phyloP scores from a whole-genome alignment of 2,797 vertebrate genomes.

The Pseudochromis fuscus region DNA sequence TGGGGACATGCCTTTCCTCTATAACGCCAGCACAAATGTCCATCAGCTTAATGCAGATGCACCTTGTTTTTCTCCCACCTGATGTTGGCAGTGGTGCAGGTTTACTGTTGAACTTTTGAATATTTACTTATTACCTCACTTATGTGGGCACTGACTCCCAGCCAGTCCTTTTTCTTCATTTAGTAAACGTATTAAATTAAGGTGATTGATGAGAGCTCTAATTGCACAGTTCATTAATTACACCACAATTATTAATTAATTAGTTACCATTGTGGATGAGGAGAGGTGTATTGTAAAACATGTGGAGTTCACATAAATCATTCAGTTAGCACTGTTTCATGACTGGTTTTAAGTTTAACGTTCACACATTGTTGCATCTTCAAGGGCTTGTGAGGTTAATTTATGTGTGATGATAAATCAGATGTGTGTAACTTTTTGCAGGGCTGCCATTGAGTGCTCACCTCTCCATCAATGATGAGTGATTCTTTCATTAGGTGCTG shows the following conservation, averaged over 20 bases:
- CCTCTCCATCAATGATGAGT: conserved; percentile 29
- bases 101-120: conserved; percentile 19
- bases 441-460: conserved; percentile 3
- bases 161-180: neutral
- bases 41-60: conserved; percentile 36
- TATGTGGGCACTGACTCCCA: neutral
- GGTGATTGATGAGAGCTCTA: neutral
- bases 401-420: conserved; percentile 6
- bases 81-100: neutral
- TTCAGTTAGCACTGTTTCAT: neutral
- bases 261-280: no score
- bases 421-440: conserved; percentile 4
- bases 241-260: no score
- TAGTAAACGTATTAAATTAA: neutral
- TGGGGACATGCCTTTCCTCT: conserved; percentile 13
- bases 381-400: neutral
- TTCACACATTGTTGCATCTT: neutral
- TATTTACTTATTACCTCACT: conserved; percentile 11
- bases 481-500: conserved; percentile 35
- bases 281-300: no score
- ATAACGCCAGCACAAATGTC: conserved; percentile 20
- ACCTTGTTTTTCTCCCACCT: conserved; percentile 13
- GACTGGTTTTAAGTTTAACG: neutral
- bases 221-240: neutral
- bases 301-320: no score